Base-by-base conservation (phyloP, 1,140 invertebrate species). In the Lasioglossum albipes region DNA sequence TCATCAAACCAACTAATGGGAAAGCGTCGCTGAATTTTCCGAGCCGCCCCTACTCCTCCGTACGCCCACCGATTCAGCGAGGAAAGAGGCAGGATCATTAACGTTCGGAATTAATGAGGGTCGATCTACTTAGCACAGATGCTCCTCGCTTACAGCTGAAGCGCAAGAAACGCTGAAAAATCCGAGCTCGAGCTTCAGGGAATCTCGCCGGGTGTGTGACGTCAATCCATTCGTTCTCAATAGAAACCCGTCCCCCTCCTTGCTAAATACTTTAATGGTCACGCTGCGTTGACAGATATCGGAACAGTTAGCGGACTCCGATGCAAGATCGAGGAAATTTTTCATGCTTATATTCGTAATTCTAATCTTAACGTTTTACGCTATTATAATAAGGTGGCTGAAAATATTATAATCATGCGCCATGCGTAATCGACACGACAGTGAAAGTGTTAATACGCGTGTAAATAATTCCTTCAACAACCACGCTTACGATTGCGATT, bases 1-100 rank as follows among this genome's bases (percentile, higher is more conserved):
- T 79, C 78, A 79, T 79, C 71, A 75, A 64, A 57, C 64, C 12
- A 52, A 61, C 52, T 79, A 79, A 79, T 74, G 71, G 78, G 71
- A 79, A 74, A 67, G 52, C 78, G n/a, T 16, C 64, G 18, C n/a
- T 64, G 59, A 64, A 64, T 61, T 76, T 61, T 66, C 74, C 12
- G 2, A 10, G 2, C 18, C 45, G 6, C 10, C 31, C n/a, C n/a
- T n/a, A n/a, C 12, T 20, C 1, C 10, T 27, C 0, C 27, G 27
- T 27, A 49, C 45, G 13, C 9, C 45, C 9, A 27, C 27, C 31
- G n/a, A 3, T 67, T 10, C 20, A 12, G 45, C 45, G 20, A 45
- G 41, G 45, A 18, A 42, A n/a, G 36, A 10, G 59, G 61, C 61
- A 31, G 7, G 41, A 45, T 45, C 41, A 45, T 45, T 41, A 41